Evolutionary conservation across 2,113 vertebrate genomes (phyloP).

Genomic region (Castor canadensis): DNA sequence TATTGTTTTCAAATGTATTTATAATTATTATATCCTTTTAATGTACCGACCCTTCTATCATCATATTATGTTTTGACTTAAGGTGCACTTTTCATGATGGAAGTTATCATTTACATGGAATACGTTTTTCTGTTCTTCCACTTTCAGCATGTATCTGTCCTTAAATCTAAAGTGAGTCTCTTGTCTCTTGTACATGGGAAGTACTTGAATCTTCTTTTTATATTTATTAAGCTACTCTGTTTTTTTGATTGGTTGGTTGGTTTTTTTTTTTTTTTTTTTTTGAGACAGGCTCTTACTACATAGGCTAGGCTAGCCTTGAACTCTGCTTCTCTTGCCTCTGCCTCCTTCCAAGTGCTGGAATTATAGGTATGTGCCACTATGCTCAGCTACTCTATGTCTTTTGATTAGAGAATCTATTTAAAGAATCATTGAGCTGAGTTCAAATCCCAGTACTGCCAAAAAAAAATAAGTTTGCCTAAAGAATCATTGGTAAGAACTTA

Average conservation of each 20-base stretch:
- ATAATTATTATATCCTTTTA: no score
- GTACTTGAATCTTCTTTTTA: not conserved
- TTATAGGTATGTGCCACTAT: no score
- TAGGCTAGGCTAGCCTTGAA: no score
- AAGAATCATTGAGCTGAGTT: not conserved
- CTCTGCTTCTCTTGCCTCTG: no score
- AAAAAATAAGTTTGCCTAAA: no score
- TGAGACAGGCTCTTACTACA: no score
- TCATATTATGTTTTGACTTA: not conserved
- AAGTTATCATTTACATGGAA: no score
- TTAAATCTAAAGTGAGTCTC: not conserved
- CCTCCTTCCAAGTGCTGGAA: no score
- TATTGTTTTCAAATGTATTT: not conserved
- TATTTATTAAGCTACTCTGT: not conserved
- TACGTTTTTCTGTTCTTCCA: not conserved
- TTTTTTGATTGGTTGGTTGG: no score
- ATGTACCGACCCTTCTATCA: not conserved
- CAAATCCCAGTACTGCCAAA: no score
- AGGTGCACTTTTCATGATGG: not conserved
- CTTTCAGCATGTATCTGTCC: not conserved
- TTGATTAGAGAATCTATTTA: not conserved
- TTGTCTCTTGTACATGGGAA: not conserved
- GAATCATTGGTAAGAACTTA: not conserved
- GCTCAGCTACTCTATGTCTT: not conserved
- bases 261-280: no score